Evolutionary conservation across 92 coral and sea anemone species (phyloP).

Genomic region (Pocillopora meandrina): DNA sequence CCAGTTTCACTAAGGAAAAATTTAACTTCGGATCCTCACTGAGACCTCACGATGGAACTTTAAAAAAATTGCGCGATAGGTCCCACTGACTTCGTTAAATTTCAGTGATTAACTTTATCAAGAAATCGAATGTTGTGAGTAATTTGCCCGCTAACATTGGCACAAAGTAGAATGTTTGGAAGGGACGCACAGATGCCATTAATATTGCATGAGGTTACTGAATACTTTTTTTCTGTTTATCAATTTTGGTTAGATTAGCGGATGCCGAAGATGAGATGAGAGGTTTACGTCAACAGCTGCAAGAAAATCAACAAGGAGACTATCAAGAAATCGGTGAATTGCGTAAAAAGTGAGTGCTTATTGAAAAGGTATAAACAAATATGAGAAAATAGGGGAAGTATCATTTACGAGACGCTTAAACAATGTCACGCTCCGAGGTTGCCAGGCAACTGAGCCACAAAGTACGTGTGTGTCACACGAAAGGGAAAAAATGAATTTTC

Average conservation of each 20-base stretch:
- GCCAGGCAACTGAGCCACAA: neutral
- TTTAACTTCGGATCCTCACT: too few relatives aligned
- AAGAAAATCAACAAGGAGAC: slow-evolving; percentile 38
- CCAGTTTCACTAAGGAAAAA: too few relatives aligned
- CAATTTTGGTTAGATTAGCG: slow-evolving; percentile 35
- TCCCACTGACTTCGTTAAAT: neutral
- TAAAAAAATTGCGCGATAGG: neutral
- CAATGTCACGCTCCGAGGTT: neutral
- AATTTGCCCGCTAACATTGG: neutral
- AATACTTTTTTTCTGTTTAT: slow-evolving; percentile 1
- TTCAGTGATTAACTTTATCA: neutral
- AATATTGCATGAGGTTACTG: neutral
- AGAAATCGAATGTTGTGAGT: neutral
- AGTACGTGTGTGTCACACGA: neutral
- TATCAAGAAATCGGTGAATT: slow-evolving; percentile 43
- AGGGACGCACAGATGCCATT: neutral
- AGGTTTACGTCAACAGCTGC: slow-evolving; percentile 29
- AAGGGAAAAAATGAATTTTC: neutral
- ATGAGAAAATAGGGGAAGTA: neutral
- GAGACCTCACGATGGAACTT: too few relatives aligned
- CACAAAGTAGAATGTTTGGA: neutral
- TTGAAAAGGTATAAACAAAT: neutral
- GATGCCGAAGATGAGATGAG: slow-evolving; percentile 54
- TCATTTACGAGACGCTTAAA: neutral
- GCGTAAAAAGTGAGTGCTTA: slow-evolving; percentile 48